Conservation (phyloP, 1,140 invertebrate genomes). For the Scaptodrosophila lebanonensis region DNA sequence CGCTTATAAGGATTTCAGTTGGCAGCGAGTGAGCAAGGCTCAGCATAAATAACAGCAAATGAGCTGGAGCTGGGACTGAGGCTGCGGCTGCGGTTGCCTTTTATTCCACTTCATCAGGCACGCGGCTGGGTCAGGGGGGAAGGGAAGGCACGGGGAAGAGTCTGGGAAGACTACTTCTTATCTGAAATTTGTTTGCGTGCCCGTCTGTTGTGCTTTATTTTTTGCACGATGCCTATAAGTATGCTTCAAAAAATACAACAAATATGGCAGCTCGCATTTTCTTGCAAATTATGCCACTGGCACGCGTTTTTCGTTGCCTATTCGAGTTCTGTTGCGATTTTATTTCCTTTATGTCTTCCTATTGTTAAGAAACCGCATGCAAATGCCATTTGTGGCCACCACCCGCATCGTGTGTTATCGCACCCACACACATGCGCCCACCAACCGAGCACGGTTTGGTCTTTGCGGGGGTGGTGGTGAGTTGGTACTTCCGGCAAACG, state of each 20-base stretch:
- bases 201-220: constrained; percentile 14
- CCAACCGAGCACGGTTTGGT: no score
- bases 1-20: constrained; percentile 37
- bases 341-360: constrained; percentile 41
- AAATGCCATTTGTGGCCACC: constrained; percentile 37
- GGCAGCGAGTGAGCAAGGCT: constrained; percentile 34
- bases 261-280: constrained; percentile 26
- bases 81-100: constrained; percentile 37
- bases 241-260: constrained; percentile 29
- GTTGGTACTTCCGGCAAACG: constrained; percentile 15
- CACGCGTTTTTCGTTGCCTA: constrained; percentile 45
- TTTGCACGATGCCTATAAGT: constrained; percentile 42
- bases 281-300: constrained; percentile 53
- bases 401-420: constrained; percentile 37
- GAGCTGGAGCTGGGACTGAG: constrained; percentile 20
- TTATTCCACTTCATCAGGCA: constrained; percentile 19
- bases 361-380: constrained; percentile 52
- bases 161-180: no score
- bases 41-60: constrained; percentile 73
- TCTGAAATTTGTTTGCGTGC: not conserved
- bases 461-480: no score
- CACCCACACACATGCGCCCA: constrained; percentile 45
- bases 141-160: no score
- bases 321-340: constrained; percentile 45
- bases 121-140: no score